Conservation (phyloP, 2,888 invertebrate species). For the Macrosoma leucophasiata region DNA sequence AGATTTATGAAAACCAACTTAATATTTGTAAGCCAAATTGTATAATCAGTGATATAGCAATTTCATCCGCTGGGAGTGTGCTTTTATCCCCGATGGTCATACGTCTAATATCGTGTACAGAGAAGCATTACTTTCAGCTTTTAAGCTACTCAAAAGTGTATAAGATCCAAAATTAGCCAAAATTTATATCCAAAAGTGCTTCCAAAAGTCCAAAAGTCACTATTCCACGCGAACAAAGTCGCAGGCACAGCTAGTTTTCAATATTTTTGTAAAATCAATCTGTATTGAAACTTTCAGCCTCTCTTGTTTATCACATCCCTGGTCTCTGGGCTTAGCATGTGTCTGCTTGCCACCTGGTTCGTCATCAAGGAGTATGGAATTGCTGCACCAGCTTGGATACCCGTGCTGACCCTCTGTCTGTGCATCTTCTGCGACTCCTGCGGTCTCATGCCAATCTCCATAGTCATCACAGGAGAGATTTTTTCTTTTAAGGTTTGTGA, state of each 20-base stretch:
- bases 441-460: constrained; percentile 48
- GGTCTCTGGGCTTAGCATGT: constrained; percentile 22
- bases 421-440: constrained; percentile 43
- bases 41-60: not conserved
- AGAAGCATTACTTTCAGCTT: no score
- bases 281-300: constrained; percentile 10
- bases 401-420: constrained; percentile 38
- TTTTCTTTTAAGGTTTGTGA: constrained; percentile 34
- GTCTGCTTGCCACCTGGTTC: constrained; percentile 21
- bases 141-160: not conserved
- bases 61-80: not conserved
- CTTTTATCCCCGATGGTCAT: no score
- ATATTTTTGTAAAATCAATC: not conserved
- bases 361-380: constrained; percentile 12
- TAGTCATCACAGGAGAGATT: constrained; percentile 45
- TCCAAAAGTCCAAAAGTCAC: not conserved
- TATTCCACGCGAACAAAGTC: no score
- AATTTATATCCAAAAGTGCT: not conserved
- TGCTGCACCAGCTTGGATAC: constrained; percentile 18
- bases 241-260: no score
- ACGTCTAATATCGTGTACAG: no score
- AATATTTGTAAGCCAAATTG: not conserved
- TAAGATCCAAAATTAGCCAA: not conserved
- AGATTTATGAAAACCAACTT: not conserved
- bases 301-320: constrained; percentile 17